phyloP scores from a whole-genome alignment of 1,140 invertebrate species.

The Pomacea maculata region DNA sequence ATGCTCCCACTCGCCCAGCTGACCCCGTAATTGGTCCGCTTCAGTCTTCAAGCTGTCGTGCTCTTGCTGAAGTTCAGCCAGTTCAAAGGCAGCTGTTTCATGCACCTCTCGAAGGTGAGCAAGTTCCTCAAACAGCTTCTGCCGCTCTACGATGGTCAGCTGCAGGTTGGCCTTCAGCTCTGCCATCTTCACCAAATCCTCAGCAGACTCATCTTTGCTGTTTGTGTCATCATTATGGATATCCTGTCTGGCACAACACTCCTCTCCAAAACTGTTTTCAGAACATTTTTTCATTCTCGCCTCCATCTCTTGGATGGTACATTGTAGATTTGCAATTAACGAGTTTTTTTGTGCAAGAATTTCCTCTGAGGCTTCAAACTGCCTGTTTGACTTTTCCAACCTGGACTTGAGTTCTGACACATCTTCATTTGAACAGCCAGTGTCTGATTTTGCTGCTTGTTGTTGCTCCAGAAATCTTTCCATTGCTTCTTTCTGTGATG shows the following conservation, averaged over 20 bases:
- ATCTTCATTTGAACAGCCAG: background rate
- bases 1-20: slow-evolving; percentile 71
- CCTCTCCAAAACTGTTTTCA: background rate
- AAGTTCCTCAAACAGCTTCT: slow-evolving; percentile 29
- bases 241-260: background rate
- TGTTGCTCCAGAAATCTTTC: background rate
- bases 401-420: background rate
- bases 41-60: slow-evolving; percentile 32
- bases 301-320: background rate
- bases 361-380: background rate
- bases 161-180: slow-evolving; percentile 25
- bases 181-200: slow-evolving; percentile 6
- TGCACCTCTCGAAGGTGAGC: slow-evolving; percentile 26
- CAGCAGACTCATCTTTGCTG: slow-evolving; percentile 4
- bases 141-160: slow-evolving; percentile 22
- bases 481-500: slow-evolving; percentile 7
- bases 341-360: slow-evolving; percentile 1
- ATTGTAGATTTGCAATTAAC: background rate
- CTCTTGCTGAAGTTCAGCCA: slow-evolving; percentile 38
- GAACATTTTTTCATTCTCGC: background rate
- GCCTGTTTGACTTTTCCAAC: slow-evolving; percentile 8
- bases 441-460: background rate
- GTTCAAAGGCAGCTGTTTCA: slow-evolving; percentile 32
- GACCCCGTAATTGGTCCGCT: slow-evolving; percentile 28
- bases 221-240: background rate